phyloP scores from a whole-genome alignment of 2,888 invertebrate genomes.

The Eristalinus aeneus region DNA sequence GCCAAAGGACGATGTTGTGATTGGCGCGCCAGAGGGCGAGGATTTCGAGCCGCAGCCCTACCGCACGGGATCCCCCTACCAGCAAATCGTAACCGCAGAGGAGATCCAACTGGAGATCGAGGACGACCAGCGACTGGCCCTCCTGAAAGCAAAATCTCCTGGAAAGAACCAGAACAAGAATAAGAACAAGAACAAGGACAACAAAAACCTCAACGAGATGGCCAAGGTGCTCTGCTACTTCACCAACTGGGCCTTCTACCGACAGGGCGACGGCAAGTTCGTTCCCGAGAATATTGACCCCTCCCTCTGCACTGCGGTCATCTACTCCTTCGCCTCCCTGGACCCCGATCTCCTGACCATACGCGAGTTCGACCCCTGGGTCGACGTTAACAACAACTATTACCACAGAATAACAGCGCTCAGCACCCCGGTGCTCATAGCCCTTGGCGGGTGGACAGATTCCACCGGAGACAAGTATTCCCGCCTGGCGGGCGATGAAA shows the following conservation, averaged over 20 bases:
- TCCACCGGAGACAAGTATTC: conserved; percentile 94
- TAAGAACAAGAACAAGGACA: not conserved
- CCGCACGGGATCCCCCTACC: conserved; percentile 79
- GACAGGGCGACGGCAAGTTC: conserved; percentile 91
- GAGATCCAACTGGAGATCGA: conserved; percentile 74
- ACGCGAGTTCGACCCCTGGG: conserved; percentile 93
- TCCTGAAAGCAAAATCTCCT: conserved; percentile 71
- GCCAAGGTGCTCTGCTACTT: conserved; percentile 90
- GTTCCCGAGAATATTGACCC: conserved; percentile 92
- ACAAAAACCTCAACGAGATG: conserved; percentile 74
- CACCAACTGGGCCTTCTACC: conserved; percentile 94
- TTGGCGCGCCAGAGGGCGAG: conserved; percentile 73
- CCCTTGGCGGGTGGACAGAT: conserved; percentile 98
- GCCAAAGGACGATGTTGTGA: conserved; percentile 73
- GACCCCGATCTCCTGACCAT: conserved; percentile 89
- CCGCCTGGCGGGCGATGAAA: conserved; percentile 86
- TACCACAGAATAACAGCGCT: conserved; percentile 89
- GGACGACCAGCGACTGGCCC: conserved; percentile 75
- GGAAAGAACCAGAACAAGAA: conserved; percentile 68
- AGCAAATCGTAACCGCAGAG: conserved; percentile 76
- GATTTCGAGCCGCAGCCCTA: conserved; percentile 76
- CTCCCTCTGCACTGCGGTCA: conserved; percentile 91
- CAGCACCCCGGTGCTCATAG: conserved; percentile 86
- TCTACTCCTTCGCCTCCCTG: conserved; percentile 94
- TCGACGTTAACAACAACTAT: conserved; percentile 92